A percentile compares a stretch with the other conserved stretches of the same genome.
phyloP scores from a whole-genome alignment of 2,113 vertebrate species.

The Phoxinus phoxinus region DNA sequence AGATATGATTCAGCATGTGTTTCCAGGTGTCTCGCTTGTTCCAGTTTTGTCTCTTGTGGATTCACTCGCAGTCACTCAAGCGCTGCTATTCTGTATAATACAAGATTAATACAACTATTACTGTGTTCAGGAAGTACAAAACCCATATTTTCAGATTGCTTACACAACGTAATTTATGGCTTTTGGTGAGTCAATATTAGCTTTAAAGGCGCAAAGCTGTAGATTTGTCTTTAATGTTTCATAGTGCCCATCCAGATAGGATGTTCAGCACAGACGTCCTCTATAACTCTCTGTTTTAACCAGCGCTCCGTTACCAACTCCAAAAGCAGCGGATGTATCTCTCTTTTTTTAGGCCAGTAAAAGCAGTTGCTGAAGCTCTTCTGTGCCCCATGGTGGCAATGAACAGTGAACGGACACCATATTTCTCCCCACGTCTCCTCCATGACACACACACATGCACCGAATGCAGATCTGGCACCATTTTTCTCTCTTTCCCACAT shows the following conservation, averaged over 20 bases:
- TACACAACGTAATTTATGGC: constrained; percentile 37
- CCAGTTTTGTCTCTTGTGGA: constrained; percentile 24
- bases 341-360: constrained; percentile 33
- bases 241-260: not conserved
- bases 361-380: constrained; percentile 38
- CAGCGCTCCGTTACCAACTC: not conserved
- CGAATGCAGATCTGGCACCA: not conserved
- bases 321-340: constrained; percentile 12
- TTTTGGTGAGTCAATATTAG: constrained; percentile 42
- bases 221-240: constrained; percentile 33
- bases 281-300: constrained; percentile 32
- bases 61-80: constrained; percentile 19
- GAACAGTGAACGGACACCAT: constrained; percentile 7
- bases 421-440: constrained; percentile 24
- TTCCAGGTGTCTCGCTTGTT: constrained; percentile 31
- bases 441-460: constrained; percentile 11
- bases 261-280: not conserved
- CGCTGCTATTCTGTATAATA: constrained; percentile 14
- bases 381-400: constrained; percentile 14
- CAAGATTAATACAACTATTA: constrained; percentile 43
- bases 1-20: constrained; percentile 14
- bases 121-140: not conserved
- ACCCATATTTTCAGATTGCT: constrained; percentile 21
- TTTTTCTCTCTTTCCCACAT: not conserved
- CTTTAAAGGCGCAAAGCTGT: constrained; percentile 33